Conservation (phyloP, 2,888 invertebrate species). For the Acanthoscelides obtectus region DNA sequence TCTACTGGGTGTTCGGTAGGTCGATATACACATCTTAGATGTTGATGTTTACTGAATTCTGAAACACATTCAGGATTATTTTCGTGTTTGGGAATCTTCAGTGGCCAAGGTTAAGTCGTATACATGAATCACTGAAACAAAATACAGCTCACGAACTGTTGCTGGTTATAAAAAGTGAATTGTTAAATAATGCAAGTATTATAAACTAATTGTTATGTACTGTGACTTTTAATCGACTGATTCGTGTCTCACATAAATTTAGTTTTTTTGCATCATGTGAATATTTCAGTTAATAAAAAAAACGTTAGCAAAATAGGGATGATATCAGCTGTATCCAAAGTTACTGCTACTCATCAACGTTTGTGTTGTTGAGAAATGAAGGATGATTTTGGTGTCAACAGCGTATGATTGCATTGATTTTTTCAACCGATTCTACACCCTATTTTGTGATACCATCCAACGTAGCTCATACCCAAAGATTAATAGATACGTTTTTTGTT, state of each 20-base stretch:
- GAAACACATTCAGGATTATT: too few relatives aligned
- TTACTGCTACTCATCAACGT: not conserved
- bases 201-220: slow-evolving; percentile 31
- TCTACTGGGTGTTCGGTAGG: too few relatives aligned
- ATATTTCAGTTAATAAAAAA: slow-evolving; percentile 11
- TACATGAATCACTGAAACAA: not conserved
- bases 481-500: too few relatives aligned
- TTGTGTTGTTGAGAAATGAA: not conserved
- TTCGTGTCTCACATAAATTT: slow-evolving; percentile 26
- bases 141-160: not conserved
- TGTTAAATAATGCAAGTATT: slow-evolving; percentile 31
- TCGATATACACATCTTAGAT: too few relatives aligned
- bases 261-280: slow-evolving; percentile 13
- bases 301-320: slow-evolving; percentile 1
- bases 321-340: not conserved
- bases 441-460: not conserved
- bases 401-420: not conserved
- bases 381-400: not conserved
- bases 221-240: slow-evolving; percentile 33
- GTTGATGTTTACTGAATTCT: too few relatives aligned
- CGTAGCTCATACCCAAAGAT: not conserved
- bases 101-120: not conserved
- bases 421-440: not conserved
- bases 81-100: not conserved
- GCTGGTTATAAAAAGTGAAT: slow-evolving; percentile 27